Evolutionary conservation across 2,113 vertebrate species (phyloP).

Genomic region (human (Homo sapiens)): DNA sequence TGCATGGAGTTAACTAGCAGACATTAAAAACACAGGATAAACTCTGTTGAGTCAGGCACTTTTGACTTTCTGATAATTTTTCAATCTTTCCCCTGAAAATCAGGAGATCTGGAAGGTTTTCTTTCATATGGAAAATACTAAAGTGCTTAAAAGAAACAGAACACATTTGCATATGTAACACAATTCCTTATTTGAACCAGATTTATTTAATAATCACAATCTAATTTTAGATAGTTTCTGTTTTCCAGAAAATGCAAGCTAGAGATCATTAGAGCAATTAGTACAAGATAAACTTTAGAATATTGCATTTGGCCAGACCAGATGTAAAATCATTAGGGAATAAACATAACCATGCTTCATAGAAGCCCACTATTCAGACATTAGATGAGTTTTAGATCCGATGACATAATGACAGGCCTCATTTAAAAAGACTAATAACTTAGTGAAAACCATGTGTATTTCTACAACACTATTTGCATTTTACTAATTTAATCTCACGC

Average conservation of each 20-base stretch:
- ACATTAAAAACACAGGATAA: slow-evolving; percentile 44
- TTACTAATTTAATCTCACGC: slow-evolving; percentile 54
- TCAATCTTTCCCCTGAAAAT: slow-evolving; percentile 41
- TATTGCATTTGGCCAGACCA: slow-evolving; percentile 35
- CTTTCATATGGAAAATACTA: slow-evolving; percentile 28
- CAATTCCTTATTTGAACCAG: slow-evolving; percentile 12
- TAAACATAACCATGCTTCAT: slow-evolving; percentile 2
- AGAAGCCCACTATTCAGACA: slow-evolving; percentile 46
- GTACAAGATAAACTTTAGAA: slow-evolving; percentile 1
- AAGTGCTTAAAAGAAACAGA: background rate
- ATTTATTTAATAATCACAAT: slow-evolving; percentile 38
- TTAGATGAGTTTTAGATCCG: slow-evolving; percentile 41
- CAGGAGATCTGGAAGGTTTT: background rate
- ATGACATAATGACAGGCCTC: slow-evolving; percentile 75
- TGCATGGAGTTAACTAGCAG: background rate
- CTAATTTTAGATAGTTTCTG: slow-evolving; percentile 22
- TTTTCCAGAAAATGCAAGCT: slow-evolving; percentile 48
- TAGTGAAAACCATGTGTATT: slow-evolving; percentile 42
- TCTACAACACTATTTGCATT: slow-evolving; percentile 55
- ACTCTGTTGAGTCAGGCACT: background rate
- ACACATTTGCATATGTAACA: slow-evolving; percentile 15
- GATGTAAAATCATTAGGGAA: slow-evolving; percentile 26
- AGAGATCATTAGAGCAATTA: slow-evolving; percentile 28
- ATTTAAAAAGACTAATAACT: slow-evolving; percentile 75
- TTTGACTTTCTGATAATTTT: slow-evolving; percentile 47